Percentiles rank a stretch among this genome's conserved stretches.
Conservation (phyloP, 2,113 vertebrate species). For the Lethenteron camtschaticum region DNA sequence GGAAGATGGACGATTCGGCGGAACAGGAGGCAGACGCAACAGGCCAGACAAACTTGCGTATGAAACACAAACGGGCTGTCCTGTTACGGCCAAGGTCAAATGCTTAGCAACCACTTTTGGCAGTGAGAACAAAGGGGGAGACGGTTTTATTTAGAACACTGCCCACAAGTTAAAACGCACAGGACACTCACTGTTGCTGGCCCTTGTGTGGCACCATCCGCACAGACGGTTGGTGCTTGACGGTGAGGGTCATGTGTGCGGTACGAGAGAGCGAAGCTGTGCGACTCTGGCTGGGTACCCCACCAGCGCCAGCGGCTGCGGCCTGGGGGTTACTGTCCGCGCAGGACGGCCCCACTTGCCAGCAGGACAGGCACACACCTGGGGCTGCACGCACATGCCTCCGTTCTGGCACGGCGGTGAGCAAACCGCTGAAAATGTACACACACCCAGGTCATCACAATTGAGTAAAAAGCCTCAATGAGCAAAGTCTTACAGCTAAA, state of each 20-base stretch:
- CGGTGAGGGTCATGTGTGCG: conserved; percentile 55
- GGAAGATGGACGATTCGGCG: no score
- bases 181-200: conserved; percentile 58
- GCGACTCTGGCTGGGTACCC: conserved; percentile 23
- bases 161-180: neutral
- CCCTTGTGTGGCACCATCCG: conserved; percentile 34
- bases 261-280: neutral
- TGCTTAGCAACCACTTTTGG: no score
- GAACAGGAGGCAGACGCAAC: no score
- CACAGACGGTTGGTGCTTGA: conserved; percentile 45
- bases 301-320: conserved; percentile 18
- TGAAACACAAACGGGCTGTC: no score
- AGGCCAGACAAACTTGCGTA: no score
- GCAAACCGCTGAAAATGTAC: conserved; percentile 51
- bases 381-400: conserved; percentile 80
- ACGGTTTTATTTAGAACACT: no score
- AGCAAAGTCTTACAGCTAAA: no score
- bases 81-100: no score
- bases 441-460: neutral
- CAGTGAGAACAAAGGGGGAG: no score
- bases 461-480: no score
- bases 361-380: conserved; percentile 75
- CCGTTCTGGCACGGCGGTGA: conserved; percentile 72
- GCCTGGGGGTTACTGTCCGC: conserved; percentile 36
- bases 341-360: conserved; percentile 58